A percentile compares a stretch with the other conserved stretches of the same genome.
Evolutionary conservation across 2,888 invertebrate species (phyloP).

Genomic region (Zeuzera pyrina): DNA sequence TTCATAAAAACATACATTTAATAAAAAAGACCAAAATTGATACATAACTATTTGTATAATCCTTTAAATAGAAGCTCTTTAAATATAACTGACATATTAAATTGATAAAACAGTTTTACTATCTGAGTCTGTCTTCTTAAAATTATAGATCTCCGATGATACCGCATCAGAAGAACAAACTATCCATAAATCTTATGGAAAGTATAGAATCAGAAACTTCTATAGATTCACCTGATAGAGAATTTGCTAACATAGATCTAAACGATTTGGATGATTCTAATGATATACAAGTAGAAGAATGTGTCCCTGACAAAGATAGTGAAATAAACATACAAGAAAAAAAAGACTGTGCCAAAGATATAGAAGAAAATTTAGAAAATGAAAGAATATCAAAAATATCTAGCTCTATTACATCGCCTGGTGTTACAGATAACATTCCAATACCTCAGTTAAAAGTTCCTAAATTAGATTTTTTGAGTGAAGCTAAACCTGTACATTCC

Average conservation of each 20-base stretch:
- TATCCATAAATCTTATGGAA: constrained; percentile 68
- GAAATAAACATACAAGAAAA: constrained; percentile 33
- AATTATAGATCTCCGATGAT: constrained; percentile 63
- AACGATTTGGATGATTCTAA: constrained; percentile 54
- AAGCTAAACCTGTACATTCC: constrained; percentile 31
- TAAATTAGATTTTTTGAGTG: constrained; percentile 44
- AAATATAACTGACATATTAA: background rate
- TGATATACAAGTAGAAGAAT: constrained; percentile 35
- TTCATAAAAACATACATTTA: background rate
- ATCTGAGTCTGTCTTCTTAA: too few relatives aligned
- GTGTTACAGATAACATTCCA: constrained; percentile 28
- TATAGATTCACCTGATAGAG: constrained; percentile 61
- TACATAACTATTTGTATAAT: background rate
- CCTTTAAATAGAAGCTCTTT: background rate
- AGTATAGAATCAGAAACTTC: constrained; percentile 69
- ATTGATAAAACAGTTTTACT: background rate
- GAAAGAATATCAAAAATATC: constrained; percentile 27
- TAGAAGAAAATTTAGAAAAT: constrained; percentile 39
- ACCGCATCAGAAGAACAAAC: constrained; percentile 51
- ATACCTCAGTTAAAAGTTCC: constrained; percentile 60
- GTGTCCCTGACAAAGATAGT: constrained; percentile 30
- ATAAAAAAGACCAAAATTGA: background rate
- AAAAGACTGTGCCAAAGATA: constrained; percentile 35
- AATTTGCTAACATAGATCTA: constrained; percentile 56
- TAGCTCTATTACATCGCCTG: constrained; percentile 24